phyloP scores from a whole-genome alignment of 2,113 vertebrate species.

The Tinamus guttatus region DNA sequence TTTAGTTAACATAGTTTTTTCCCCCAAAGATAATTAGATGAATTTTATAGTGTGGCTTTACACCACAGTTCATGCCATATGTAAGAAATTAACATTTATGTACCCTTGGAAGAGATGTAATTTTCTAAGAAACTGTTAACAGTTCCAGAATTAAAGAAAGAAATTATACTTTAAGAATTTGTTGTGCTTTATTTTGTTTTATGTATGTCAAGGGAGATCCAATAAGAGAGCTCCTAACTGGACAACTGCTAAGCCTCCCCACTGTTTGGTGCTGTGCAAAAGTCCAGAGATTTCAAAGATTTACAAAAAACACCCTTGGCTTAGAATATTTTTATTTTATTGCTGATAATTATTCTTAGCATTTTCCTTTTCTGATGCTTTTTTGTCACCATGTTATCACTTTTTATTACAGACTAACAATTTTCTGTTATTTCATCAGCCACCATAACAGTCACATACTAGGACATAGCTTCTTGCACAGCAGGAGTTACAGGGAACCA shows the following conservation, averaged over 20 bases:
- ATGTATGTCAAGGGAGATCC: not conserved
- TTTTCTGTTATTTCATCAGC: slow-evolving; percentile 4
- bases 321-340: not conserved
- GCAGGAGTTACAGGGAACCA: not conserved
- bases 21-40: not conserved
- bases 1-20: not conserved
- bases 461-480: not conserved
- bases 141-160: not conserved
- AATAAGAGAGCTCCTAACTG: not conserved
- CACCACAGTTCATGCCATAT: not conserved
- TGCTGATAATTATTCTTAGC: not conserved
- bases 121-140: not conserved
- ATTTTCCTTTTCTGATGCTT: not conserved
- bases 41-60: not conserved
- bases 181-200: not conserved
- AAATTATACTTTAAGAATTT: not conserved
- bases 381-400: not conserved
- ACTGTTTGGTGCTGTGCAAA: not conserved
- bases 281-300: not conserved
- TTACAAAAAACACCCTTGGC: not conserved
- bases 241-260: not conserved
- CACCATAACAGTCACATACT: not conserved
- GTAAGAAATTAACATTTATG: not conserved
- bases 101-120: not conserved
- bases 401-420: not conserved